Percentiles rank a stretch among this genome's conserved stretches.
Evolutionary conservation across 2,797 vertebrate species (phyloP).

Genomic region (Carapus acus): DNA sequence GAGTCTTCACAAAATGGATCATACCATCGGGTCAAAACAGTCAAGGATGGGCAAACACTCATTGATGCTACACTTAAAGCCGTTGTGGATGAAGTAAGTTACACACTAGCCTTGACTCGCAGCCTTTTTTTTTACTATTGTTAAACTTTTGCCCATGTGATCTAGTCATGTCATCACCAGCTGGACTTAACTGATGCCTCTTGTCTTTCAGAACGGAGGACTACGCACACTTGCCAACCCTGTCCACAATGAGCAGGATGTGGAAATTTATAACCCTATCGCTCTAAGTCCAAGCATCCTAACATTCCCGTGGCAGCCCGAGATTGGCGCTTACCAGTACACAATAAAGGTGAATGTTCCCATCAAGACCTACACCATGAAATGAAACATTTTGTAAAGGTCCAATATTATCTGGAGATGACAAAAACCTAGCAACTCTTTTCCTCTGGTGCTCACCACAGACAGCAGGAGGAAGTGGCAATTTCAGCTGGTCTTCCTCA

Average conservation of each 20-base stretch:
- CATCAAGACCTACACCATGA: background rate
- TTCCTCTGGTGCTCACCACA: constrained; percentile 46
- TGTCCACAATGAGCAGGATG: constrained; percentile 88
- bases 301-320: constrained; percentile 95
- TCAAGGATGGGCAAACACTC: constrained; percentile 77
- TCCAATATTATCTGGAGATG: background rate
- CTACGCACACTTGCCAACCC: constrained; percentile 75
- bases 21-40: constrained; percentile 76
- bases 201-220: constrained; percentile 75
- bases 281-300: constrained; percentile 83
- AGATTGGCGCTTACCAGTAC: constrained; percentile 87
- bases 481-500: constrained; percentile 92
- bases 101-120: constrained; percentile 12
- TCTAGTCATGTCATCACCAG: no score
- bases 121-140: background rate
- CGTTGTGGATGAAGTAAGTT: constrained; percentile 81
- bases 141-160: no score
- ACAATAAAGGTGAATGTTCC: constrained; percentile 79
- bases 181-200: constrained; percentile 12
- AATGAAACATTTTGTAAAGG: no score
- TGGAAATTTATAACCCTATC: constrained; percentile 89
- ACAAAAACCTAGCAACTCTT: background rate
- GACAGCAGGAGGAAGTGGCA: constrained; percentile 91
- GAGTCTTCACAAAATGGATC: constrained; percentile 89
- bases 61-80: constrained; percentile 80